Conservation (phyloP, 2,888 invertebrate species). For the Parochlus steinenii region DNA sequence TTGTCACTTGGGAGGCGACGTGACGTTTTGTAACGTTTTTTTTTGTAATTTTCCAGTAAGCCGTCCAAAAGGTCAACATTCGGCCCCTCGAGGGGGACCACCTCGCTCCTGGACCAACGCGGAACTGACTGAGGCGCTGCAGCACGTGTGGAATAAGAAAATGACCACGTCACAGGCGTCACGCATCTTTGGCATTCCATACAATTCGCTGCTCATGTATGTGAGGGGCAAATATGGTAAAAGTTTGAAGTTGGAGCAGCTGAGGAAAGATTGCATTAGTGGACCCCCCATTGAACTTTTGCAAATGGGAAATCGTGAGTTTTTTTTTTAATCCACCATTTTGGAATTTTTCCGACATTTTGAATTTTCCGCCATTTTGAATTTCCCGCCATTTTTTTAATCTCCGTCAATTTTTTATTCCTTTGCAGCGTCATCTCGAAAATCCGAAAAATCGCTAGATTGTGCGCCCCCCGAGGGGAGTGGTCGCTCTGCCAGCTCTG, state of each 20-base stretch:
- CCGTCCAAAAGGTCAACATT: slow-evolving; percentile 80
- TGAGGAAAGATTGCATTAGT: slow-evolving; percentile 75
- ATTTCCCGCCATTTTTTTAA: too few species aligned
- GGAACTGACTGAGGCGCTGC: slow-evolving; percentile 75
- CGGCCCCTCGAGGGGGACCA: slow-evolving; percentile 77
- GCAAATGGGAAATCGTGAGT: too few species aligned
- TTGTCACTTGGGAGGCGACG: slow-evolving; percentile 18
- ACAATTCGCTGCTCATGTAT: slow-evolving; percentile 83
- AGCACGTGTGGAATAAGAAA: slow-evolving; percentile 90
- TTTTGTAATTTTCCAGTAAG: slow-evolving; percentile 38
- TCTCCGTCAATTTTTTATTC: too few species aligned
- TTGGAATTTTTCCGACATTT: too few species aligned
- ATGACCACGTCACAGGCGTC: slow-evolving; percentile 89
- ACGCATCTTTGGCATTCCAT: slow-evolving; percentile 81
- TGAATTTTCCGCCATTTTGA: too few species aligned
- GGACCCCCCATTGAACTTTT: slow-evolving; percentile 56
- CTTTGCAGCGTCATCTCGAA: too few species aligned
- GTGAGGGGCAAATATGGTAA: slow-evolving; percentile 88
- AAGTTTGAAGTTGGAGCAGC: slow-evolving; percentile 71
- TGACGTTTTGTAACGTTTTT: neutral
- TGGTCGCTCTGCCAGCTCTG: too few species aligned
- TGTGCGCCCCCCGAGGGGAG: too few species aligned
- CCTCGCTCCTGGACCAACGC: slow-evolving; percentile 87
- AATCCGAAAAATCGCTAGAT: too few species aligned
- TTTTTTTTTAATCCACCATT: too few species aligned